Conservation (phyloP, 2,888 invertebrate genomes). For the Hemistola chrysoprasaria region DNA sequence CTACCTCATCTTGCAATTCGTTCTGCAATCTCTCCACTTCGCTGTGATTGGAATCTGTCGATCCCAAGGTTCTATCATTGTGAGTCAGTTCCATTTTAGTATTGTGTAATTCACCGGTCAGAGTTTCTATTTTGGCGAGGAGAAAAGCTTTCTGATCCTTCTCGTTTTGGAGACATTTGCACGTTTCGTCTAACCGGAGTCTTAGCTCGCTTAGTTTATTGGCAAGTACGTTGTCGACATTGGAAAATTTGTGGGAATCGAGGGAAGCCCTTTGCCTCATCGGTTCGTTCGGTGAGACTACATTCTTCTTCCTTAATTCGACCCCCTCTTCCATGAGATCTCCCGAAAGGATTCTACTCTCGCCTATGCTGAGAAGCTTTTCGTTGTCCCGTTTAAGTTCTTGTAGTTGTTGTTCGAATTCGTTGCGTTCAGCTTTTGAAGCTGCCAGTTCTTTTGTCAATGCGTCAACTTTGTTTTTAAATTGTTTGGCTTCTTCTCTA, state of each 20-base stretch:
- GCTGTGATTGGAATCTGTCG: slow-evolving; percentile 74
- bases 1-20: slow-evolving; percentile 72
- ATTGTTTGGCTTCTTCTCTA: slow-evolving; percentile 92
- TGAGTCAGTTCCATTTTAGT: slow-evolving; percentile 64
- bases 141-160: slow-evolving; percentile 71
- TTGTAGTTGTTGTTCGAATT: slow-evolving; percentile 88
- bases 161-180: slow-evolving; percentile 64
- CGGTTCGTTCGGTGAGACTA: slow-evolving; percentile 60
- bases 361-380: slow-evolving; percentile 83
- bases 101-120: slow-evolving; percentile 66
- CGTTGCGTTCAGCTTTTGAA: slow-evolving; percentile 90
- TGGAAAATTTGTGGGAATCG: slow-evolving; percentile 73
- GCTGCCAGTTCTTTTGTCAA: slow-evolving; percentile 88
- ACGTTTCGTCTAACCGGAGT: slow-evolving; percentile 63
- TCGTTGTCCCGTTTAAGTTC: slow-evolving; percentile 91
- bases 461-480: slow-evolving; percentile 90
- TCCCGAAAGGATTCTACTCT: slow-evolving; percentile 65
- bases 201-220: slow-evolving; percentile 68
- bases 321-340: slow-evolving; percentile 67
- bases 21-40: slow-evolving; percentile 72
- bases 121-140: slow-evolving; percentile 60
- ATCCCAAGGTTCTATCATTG: slow-evolving; percentile 67
- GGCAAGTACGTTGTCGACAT: slow-evolving; percentile 67
- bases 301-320: slow-evolving; percentile 63
- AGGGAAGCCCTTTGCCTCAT: slow-evolving; percentile 65